Conservation (phyloP, 2,113 vertebrate species). For the Hyla sarda region DNA sequence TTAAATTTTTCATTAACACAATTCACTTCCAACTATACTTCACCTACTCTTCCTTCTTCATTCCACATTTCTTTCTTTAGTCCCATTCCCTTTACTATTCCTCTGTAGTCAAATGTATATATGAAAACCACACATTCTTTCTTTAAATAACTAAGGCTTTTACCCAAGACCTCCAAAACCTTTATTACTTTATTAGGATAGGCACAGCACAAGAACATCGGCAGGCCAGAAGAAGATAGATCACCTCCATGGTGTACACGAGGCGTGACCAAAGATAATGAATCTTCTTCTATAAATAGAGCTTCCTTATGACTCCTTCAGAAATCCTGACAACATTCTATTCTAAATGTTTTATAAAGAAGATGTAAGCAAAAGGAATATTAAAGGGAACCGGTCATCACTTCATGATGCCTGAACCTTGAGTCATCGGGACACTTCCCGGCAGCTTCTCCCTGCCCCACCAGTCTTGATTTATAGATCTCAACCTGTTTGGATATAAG, state of each 20-base stretch:
- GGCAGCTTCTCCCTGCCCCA: no score
- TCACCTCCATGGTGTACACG: not conserved
- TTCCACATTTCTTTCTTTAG: slow-evolving; percentile 54
- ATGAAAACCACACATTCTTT: slow-evolving; percentile 9
- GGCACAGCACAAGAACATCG: not conserved
- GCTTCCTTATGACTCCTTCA: not conserved
- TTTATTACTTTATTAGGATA: slow-evolving; percentile 1
- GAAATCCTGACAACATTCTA: slow-evolving; percentile 15
- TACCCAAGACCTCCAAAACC: slow-evolving; percentile 17
- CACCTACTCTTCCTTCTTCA: slow-evolving; percentile 64
- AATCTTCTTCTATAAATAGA: slow-evolving; percentile 33
- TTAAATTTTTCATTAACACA: slow-evolving; percentile 77
- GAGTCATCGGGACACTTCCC: no score
- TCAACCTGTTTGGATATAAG: no score
- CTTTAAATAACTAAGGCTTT: slow-evolving; percentile 37
- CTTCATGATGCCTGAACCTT: no score
- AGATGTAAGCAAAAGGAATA: slow-evolving; percentile 25
- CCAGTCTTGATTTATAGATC: no score
- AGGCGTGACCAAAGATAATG: not conserved
- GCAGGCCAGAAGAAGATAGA: not conserved
- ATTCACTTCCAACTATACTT: slow-evolving; percentile 70
- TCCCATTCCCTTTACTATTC: slow-evolving; percentile 22
- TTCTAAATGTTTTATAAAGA: slow-evolving; percentile 36
- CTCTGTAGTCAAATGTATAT: not conserved
- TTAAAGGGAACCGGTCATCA: not conserved